Evolutionary conservation across 2,888 invertebrate species (phyloP).

Genomic region (Euspilapteryx auroguttella): DNA sequence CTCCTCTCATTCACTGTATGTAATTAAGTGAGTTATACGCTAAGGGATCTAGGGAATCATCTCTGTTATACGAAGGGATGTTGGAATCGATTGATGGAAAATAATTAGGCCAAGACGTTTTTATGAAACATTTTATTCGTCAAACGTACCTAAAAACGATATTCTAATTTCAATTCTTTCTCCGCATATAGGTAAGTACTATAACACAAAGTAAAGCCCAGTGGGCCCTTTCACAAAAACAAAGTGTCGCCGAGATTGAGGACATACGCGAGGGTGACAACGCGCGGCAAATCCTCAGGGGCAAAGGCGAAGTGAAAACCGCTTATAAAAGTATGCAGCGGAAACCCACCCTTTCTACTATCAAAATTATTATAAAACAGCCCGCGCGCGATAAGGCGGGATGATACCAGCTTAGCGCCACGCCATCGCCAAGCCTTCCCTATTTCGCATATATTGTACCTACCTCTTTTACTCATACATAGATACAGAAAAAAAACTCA

Average conservation of each 20-base stretch:
- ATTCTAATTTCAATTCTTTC: no score
- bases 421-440: slow-evolving; percentile 19
- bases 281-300: slow-evolving; percentile 20
- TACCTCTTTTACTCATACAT: neutral
- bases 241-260: slow-evolving; percentile 22
- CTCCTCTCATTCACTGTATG: slow-evolving; percentile 18
- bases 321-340: slow-evolving; percentile 21
- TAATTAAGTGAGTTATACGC: slow-evolving; percentile 15
- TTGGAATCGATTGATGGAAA: no score
- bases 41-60: no score
- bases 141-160: no score
- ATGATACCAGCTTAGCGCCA: slow-evolving; percentile 13
- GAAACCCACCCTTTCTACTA: slow-evolving; percentile 18
- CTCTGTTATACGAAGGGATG: no score
- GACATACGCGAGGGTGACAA: slow-evolving; percentile 37
- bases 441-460: slow-evolving; percentile 20
- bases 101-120: no score
- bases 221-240: slow-evolving; percentile 30
- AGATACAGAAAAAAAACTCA: neutral
- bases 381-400: slow-evolving; percentile 14
- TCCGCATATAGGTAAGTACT: no score
- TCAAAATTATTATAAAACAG: slow-evolving; percentile 59
- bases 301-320: slow-evolving; percentile 19
- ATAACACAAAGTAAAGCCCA: slow-evolving; percentile 19
- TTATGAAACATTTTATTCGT: no score